Base-by-base conservation (phyloP, 2,113 vertebrate genomes). In the Coptodon rendalli region DNA sequence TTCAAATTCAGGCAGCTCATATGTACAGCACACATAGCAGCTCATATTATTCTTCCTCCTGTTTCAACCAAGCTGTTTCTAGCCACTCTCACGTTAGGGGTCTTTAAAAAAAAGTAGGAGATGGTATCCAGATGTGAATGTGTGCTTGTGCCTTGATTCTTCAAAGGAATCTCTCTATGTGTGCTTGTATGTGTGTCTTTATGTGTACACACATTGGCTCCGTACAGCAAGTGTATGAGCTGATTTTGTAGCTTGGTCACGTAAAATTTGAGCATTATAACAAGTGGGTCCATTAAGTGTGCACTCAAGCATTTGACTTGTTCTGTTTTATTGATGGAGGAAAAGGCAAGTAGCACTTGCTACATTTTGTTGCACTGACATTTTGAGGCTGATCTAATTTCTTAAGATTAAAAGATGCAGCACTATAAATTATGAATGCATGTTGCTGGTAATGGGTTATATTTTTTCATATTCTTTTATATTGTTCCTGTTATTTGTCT, bases 91-190 rank as follows among this genome's bases (percentile, higher is more conserved):
- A 87, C 86, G 38, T 95, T 93, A 90, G 93, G 93, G 92, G 85
- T 92, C 93, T 91, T 82, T 54, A 38, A 83, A 80, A 86, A 92
- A 93, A 83, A 91, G 85, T 86, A 79, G 57, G 80, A 90, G 88
- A 95, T 96, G 95, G 92, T 86, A 92, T 94, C 95, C 95, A 96
- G 95, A 96, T 96, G 95, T 96, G 88, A 87, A 68, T 68, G 63
- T 86, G 86, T 92, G 80, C 91, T 88, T 91, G 81, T 88, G 85
- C 63, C 81, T 87, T 8, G 10, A 76, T 52, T 89, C 89, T 89
- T 91, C 87, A 92, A 93, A 92, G 85, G 68, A 83, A 13, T 87
- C 68, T 85, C 79, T 89, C 9, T 90, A 31, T 79, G 81, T 88
- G 83, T 81, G 66, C 84, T 59, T 84, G 73, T 84, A 73, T 66